Percentiles rank a stretch among this genome's conserved stretches.
Conservation (phyloP, 2,113 vertebrate genomes). For the Brevimyrus niger region DNA sequence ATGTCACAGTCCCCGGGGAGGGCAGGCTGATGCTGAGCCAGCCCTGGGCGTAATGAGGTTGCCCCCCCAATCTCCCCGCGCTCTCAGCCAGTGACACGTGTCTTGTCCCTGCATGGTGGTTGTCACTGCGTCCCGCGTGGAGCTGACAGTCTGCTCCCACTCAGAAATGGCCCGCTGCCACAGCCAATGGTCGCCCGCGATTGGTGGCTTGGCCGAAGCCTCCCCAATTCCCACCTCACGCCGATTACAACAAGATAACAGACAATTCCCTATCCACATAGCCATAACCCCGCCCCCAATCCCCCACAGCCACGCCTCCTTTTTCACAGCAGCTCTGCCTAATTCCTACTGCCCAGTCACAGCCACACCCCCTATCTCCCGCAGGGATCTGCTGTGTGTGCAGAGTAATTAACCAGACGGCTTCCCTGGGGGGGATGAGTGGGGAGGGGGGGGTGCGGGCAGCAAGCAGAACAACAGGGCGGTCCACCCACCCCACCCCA, state of each 20-base stretch:
- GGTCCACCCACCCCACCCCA: neutral
- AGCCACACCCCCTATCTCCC: conserved; percentile 29
- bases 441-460: neutral
- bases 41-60: neutral
- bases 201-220: conserved; percentile 22
- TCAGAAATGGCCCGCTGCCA: conserved; percentile 26
- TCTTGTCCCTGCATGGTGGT: conserved; percentile 41
- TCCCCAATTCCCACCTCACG: neutral
- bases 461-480: neutral
- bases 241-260: neutral
- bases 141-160: conserved; percentile 43
- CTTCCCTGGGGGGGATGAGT: conserved; percentile 15
- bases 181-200: conserved; percentile 46
- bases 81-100: conserved; percentile 33
- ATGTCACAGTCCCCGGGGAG: conserved; percentile 10
- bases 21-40: conserved; percentile 39
- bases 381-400: conserved; percentile 22
- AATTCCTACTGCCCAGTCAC: conserved; percentile 30
- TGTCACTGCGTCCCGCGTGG: conserved; percentile 34
- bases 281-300: neutral
- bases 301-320: neutral
- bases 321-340: conserved; percentile 5
- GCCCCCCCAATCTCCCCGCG: neutral
- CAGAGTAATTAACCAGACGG: conserved; percentile 28
- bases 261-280: neutral